Conservation (phyloP, 2,113 vertebrate species). For the Clupea harengus region DNA sequence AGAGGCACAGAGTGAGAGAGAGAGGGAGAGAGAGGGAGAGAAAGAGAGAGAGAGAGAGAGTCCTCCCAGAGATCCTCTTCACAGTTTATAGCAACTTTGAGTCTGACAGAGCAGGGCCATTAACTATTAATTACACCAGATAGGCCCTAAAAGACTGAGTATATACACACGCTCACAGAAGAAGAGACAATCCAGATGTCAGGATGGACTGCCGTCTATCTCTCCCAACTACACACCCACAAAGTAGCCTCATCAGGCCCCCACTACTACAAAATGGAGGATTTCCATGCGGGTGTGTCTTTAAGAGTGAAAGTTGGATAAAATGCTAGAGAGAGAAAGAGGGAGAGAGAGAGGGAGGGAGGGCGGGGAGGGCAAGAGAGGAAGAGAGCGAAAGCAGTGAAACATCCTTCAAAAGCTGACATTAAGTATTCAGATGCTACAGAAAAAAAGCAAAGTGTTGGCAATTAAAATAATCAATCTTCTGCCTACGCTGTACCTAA, state of each 20-base stretch:
- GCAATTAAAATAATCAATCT: constrained; percentile 99
- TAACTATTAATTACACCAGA: constrained; percentile 52
- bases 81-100: constrained; percentile 52
- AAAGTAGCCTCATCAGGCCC: constrained; percentile 46
- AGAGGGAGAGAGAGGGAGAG: background rate
- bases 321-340: constrained; percentile 8
- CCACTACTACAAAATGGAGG: constrained; percentile 35
- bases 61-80: constrained; percentile 48
- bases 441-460: constrained; percentile 84
- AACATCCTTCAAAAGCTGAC: constrained; percentile 90
- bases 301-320: constrained; percentile 28
- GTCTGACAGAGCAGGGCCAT: constrained; percentile 48
- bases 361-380: constrained; percentile 16
- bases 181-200: constrained; percentile 60
- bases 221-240: constrained; percentile 18
- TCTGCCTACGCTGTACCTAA: constrained; percentile 83
- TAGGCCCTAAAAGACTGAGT: constrained; percentile 66
- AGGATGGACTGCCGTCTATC: constrained; percentile 50
- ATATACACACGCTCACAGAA: constrained; percentile 58
- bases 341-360: constrained; percentile 30
- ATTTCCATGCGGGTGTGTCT: constrained; percentile 30
- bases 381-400: constrained; percentile 56
- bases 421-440: constrained; percentile 95
- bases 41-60: constrained; percentile 30
- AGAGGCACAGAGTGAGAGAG: background rate